Percentiles rank a stretch among this genome's conserved stretches.
Conservation (phyloP, 2,113 vertebrate species). For the Thalassarche chlororhynchos region DNA sequence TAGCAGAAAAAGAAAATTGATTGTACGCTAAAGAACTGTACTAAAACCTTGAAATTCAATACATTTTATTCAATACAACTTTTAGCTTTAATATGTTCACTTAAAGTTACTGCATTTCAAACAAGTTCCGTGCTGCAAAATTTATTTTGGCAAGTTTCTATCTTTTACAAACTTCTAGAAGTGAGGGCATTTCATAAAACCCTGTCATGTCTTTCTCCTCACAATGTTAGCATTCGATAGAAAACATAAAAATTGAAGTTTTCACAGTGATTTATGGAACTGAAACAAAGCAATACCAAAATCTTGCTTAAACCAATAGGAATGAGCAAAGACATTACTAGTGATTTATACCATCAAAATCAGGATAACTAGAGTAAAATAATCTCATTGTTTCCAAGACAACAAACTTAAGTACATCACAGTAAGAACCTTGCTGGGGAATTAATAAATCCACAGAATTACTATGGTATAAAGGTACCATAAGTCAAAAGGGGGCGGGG, state of each 20-base stretch:
- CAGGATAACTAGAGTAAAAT: neutral
- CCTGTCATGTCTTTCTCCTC: neutral
- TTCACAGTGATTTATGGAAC: neutral
- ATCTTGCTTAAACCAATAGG: neutral
- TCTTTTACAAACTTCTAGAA: neutral
- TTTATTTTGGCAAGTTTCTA: neutral
- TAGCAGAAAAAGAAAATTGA: neutral
- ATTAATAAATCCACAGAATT: neutral
- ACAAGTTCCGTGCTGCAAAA: neutral
- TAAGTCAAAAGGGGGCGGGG: neutral
- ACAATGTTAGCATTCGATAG: accelerated
- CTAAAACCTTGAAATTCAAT: neutral
- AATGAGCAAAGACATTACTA: neutral
- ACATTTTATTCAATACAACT: neutral
- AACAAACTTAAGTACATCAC: neutral
- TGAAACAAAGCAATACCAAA: neutral
- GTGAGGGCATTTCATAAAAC: neutral
- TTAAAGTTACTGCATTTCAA: neutral
- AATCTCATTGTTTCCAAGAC: neutral
- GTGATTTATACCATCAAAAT: neutral
- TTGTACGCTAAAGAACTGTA: neutral
- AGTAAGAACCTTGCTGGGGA: neutral
- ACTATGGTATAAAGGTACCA: neutral
- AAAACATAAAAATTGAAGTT: neutral
- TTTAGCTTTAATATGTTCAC: neutral